Evolutionary conservation across 2,797 vertebrate species (phyloP), one percentile per base, ranked within the genome.

Genomic region (Peromyscus melanophrys): DNA sequence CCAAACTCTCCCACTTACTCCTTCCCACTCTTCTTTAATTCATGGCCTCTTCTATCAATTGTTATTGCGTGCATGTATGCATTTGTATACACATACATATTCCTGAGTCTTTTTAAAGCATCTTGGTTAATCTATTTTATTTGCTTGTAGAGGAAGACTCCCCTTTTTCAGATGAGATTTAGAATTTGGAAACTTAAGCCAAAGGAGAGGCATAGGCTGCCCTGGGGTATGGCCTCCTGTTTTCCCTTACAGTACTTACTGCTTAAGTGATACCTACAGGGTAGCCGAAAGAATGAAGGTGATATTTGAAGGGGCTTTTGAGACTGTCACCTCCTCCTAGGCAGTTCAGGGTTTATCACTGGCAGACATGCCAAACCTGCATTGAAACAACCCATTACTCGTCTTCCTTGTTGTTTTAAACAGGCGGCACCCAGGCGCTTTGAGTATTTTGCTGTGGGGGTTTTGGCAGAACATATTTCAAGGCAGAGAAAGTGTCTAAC

Each of bases 391-490:
- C 89, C 95, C 84, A 40, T 80, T 75, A 59, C 90, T 78, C 0
- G 4, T 61, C 75, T 49, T 61, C 88, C 90, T 94, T 94, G 92
- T 94, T 95, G 94, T 94, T 89, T 95, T 88, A 80, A 83, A 49
- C 81, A 94, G 85, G 76, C 84, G 34, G 82, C 52, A 0, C 27
- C 34, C 85, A 89, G 89, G 83, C 21, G 0, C 49, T 90, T 73
- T 46, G 94, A 83, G 31, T 69, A 76, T 83, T 94, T 89, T 67
- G 93, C 97, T 89, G 40, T 77, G 80, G 76, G 95, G 93, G 19
- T 87, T 89, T 95, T 85, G 91, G 90, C 90, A 93, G 91, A 86
- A 80, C 82, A 59, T 93, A 80, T 83, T 96, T 94, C 96, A 77
- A 34, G 19, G 21, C 29, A 73, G 17, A 55, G 11, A 55, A 52